phyloP scores from a whole-genome alignment of 2,797 vertebrate genomes.

The Neoniphon sammara region DNA sequence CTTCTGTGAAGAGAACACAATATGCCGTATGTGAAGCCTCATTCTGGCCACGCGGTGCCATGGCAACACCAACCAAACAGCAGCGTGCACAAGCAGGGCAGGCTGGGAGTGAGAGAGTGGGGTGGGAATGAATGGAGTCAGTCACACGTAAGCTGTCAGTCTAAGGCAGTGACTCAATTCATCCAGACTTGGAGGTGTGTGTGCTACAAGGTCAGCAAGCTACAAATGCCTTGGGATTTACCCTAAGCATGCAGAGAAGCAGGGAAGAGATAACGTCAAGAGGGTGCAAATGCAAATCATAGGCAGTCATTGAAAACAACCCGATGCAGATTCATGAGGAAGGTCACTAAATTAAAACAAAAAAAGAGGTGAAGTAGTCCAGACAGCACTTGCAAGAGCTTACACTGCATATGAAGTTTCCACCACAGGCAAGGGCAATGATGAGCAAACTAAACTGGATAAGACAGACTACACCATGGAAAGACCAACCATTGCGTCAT shows the following conservation, averaged over 20 bases:
- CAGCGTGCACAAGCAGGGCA: conserved; percentile 71
- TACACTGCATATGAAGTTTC: not conserved
- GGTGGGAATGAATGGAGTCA: conserved; percentile 53
- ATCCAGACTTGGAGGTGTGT: conserved; percentile 36
- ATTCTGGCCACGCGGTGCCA: conserved; percentile 79
- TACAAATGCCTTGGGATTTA: conserved; percentile 8
- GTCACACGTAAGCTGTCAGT: conserved; percentile 57
- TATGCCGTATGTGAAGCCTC: conserved; percentile 90
- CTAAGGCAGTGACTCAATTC: conserved; percentile 54
- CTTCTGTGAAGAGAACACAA: conserved; percentile 97
- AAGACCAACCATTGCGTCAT: conserved; percentile 59
- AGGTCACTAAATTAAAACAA: not conserved
- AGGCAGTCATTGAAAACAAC: conserved; percentile 9
- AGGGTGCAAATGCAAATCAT: not conserved
- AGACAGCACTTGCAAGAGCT: not conserved
- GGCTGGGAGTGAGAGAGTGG: conserved; percentile 62
- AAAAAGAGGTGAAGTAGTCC: not conserved
- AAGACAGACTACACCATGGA: conserved; percentile 43
- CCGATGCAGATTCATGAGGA: conserved; percentile 20
- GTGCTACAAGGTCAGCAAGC: conserved; percentile 35
- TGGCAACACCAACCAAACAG: conserved; percentile 84
- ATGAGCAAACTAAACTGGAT: conserved; percentile 46
- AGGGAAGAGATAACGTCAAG: conserved; percentile 1
- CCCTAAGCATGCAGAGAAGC: conserved; percentile 29
- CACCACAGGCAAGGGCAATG: conserved; percentile 48